These are phyloP conservation scores for Esox niger DNA, from an alignment of 2,113 vertebrate genomes.

Conservation along the genomic window DNA sequence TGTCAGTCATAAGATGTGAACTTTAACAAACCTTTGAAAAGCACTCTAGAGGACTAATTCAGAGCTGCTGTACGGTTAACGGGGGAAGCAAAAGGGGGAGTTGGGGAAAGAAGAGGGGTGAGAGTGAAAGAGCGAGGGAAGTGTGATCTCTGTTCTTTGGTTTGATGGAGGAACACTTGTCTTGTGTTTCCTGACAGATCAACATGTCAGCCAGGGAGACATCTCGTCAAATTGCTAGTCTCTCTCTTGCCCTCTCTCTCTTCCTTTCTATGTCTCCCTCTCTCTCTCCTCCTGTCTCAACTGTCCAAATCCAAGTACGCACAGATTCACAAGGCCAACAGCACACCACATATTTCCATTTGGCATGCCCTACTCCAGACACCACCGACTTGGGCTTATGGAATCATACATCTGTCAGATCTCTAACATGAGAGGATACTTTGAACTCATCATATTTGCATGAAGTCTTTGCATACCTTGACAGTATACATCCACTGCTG, in stretches of 20 bases:
- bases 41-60: constrained; percentile 76
- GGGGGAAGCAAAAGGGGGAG: constrained; percentile 23
- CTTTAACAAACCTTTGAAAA: constrained; percentile 76
- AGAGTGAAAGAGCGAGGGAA: constrained; percentile 7
- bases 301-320: constrained; percentile 63
- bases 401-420: not conserved
- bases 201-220: constrained; percentile 71
- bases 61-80: constrained; percentile 47
- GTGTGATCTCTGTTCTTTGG: constrained; percentile 59
- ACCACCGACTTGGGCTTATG: not conserved
- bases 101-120: constrained; percentile 24
- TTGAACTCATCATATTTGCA: not conserved
- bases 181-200: constrained; percentile 76
- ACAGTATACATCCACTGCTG: constrained; percentile 94
- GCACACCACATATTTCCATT: not conserved
- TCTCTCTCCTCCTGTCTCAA: constrained; percentile 50
- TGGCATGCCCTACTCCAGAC: not conserved
- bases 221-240: constrained; percentile 69
- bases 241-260: not conserved
- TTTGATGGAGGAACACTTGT: constrained; percentile 67
- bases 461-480: constrained; percentile 78
- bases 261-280: not conserved
- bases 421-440: not conserved
- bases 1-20: constrained; percentile 75
- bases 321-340: constrained; percentile 55